A percentile compares a stretch with the other conserved stretches of the same genome.
Evolutionary conservation across 2,888 invertebrate species (phyloP).

Genomic region (Timema podura): DNA sequence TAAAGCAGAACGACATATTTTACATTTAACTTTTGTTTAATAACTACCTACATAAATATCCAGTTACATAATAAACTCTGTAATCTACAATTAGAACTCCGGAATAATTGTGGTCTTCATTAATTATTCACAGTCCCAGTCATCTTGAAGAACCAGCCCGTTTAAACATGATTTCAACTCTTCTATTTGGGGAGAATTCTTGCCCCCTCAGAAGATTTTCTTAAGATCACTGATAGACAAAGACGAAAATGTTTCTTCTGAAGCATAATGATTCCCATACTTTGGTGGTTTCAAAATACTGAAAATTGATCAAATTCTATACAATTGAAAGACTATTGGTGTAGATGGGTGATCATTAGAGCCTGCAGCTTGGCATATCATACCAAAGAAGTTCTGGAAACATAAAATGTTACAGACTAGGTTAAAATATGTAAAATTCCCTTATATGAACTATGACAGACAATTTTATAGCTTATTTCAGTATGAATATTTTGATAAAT

Average conservation of each 20-base stretch:
- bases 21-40: background rate
- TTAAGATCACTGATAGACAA: background rate
- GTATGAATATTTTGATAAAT: no score
- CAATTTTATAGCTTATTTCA: no score
- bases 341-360: background rate
- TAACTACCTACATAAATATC: background rate
- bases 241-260: background rate
- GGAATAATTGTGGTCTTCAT: background rate
- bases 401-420: background rate
- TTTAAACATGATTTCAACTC: background rate
- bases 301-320: background rate
- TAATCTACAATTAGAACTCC: background rate
- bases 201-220: background rate
- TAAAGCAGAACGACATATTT: no score
- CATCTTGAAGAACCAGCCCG: background rate
- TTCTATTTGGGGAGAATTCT: background rate
- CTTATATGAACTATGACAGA: no score
- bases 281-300: conserved; percentile 6
- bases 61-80: background rate
- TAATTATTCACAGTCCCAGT: background rate
- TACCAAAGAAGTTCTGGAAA: conserved; percentile 10
- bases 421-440: no score
- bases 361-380: background rate
- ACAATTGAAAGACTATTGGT: background rate
- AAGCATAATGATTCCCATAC: background rate